phyloP scores from a whole-genome alignment of 2,113 vertebrate species.

The Platycercus adscitus region DNA sequence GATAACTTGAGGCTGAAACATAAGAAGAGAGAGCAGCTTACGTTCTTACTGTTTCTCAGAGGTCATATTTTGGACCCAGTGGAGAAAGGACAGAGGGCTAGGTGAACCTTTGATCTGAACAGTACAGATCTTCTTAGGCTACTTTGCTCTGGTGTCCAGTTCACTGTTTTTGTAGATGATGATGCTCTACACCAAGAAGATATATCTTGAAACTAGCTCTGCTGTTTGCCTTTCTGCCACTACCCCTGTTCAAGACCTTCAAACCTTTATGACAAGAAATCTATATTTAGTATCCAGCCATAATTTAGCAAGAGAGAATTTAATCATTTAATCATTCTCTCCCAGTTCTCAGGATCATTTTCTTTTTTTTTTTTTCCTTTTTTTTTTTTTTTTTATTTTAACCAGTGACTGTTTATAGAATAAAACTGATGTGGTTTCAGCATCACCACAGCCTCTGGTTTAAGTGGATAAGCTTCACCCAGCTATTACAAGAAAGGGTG shows the following conservation, averaged over 20 bases:
- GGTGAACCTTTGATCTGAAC: background rate
- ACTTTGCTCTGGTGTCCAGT: background rate
- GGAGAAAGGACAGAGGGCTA: background rate
- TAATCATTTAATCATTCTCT: background rate
- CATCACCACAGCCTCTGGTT: background rate
- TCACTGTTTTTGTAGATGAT: background rate
- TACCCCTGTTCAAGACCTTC: background rate
- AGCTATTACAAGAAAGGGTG: background rate
- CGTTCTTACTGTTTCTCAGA: background rate
- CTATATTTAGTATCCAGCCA: background rate
- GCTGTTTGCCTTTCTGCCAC: background rate
- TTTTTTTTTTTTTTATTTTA: background rate
- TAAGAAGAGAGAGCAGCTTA: background rate
- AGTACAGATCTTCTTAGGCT: background rate
- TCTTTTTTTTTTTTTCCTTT: background rate
- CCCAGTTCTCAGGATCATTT: background rate
- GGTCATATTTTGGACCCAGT: background rate
- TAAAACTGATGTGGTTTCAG: background rate
- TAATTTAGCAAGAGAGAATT: background rate
- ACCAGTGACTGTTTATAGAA: background rate
- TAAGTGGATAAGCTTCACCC: background rate
- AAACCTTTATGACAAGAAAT: background rate
- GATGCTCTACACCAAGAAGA: background rate
- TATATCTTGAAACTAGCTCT: background rate
- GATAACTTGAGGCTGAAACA: background rate